Conservation (phyloP, 1,140 invertebrate species). For the Phenacoccus solenopsis region DNA sequence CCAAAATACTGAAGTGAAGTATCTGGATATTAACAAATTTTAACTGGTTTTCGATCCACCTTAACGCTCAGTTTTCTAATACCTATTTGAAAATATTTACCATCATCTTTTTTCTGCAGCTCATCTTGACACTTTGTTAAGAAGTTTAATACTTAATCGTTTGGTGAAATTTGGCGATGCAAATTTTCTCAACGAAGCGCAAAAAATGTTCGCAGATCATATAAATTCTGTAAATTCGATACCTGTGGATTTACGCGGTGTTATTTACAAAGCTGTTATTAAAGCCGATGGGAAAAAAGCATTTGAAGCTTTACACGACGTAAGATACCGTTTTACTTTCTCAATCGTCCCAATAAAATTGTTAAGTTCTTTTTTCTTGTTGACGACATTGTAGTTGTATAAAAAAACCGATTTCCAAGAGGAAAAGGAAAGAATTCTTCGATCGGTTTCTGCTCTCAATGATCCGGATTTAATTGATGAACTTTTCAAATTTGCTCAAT, state of each 20-base stretch:
- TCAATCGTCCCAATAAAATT: not conserved
- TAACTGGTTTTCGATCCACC: not conserved
- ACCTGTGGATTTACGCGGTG: constrained; percentile 73
- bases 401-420: constrained; percentile 75
- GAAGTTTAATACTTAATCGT: constrained; percentile 65
- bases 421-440: constrained; percentile 78
- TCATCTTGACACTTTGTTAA: constrained; percentile 69
- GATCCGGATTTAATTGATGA: constrained; percentile 54
- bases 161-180: constrained; percentile 70
- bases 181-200: constrained; percentile 60
- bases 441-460: constrained; percentile 63
- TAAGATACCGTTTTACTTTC: constrained; percentile 25
- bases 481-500: constrained; percentile 80
- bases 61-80: not conserved
- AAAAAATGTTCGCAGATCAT: constrained; percentile 55
- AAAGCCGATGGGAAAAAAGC: constrained; percentile 51
- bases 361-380: not conserved
- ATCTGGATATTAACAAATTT: no score
- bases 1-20: no score
- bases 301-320: constrained; percentile 63
- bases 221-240: constrained; percentile 45
- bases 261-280: constrained; percentile 76
- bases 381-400: constrained; percentile 58
- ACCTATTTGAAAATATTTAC: not conserved
- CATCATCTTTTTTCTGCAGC: not conserved